Evolutionary conservation across 2,797 vertebrate genomes (phyloP), one percentile per base, ranked within the genome.

Genomic region (Syngnathus rostellatus): DNA sequence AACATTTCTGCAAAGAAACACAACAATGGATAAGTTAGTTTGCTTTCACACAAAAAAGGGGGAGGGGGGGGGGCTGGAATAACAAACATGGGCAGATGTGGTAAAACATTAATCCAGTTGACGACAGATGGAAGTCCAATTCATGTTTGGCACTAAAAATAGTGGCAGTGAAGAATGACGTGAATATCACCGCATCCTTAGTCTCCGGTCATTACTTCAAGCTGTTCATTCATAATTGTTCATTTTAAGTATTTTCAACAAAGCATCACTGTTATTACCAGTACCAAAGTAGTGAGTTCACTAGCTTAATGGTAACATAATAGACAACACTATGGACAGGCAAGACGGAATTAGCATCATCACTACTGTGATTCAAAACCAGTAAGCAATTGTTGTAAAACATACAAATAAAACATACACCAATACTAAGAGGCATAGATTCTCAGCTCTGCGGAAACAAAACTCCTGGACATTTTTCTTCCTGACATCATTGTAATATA

Each of bases 1-100:
- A 89, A 98, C 92, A 66, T 95, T 98, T 90, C 96, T 98, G 79
- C 23, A 60, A 74, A 65, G 68, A 11, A 74, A 5, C 68, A 1
- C 37, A 62, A 69, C 17, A 71, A 62, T 67, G 3, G 8, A 58
- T 25, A 70, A 57, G 43, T 48, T 6, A 37, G 43, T 63, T 16
- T 48, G 43, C 62, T 31, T 45, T 62, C 2, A 38, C 8, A 51
- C 14, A 53, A n/a, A 50, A 37, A 38, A 64, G 3, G 8, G 12
- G 51, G 41, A 8, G 2, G 12, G 51, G 2, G 12, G 51, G 41
- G 43, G 43, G 19, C 9, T 8, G 16, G 12, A 37, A 46, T 8
- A 40, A 62, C n/a, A 54, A 25, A 23, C 10, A 54, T 11, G 11
- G 51, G 23, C 46, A 12, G 21, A 25, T 14, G 10, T 23, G 3